phyloP scores from a whole-genome alignment of 2,888 invertebrate genomes.

The Chirona hameri region DNA sequence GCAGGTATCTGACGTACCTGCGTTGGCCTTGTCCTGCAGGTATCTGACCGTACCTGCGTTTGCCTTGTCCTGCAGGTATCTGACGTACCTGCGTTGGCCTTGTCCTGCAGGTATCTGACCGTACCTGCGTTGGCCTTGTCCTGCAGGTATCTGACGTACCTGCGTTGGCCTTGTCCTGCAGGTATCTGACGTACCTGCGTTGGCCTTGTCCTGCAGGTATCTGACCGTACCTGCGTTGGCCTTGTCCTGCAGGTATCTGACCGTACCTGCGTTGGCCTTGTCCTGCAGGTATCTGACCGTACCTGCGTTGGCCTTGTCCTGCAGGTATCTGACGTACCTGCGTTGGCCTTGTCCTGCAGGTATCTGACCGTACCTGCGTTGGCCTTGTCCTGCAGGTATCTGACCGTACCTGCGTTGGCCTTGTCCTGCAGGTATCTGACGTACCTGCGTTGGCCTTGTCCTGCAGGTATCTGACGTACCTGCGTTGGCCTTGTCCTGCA shows the following conservation, averaged over 20 bases:
- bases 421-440: constrained; percentile 26
- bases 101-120: no score
- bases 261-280: constrained; percentile 27
- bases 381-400: constrained; percentile 27
- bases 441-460: constrained; percentile 26
- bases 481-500: no score
- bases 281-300: constrained; percentile 13
- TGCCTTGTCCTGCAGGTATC: constrained; percentile 26
- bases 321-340: constrained; percentile 23
- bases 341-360: no score
- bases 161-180: constrained; percentile 26
- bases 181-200: constrained; percentile 27
- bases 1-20: constrained; percentile 23
- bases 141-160: constrained; percentile 26
- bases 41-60: not conserved
- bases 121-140: constrained; percentile 26
- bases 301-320: constrained; percentile 29
- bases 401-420: constrained; percentile 27
- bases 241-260: constrained; percentile 26
- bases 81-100: no score
- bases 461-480: constrained; percentile 25
- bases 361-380: not conserved
- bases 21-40: no score
- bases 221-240: constrained; percentile 1
- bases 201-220: no score